Evolutionary conservation across 2,797 vertebrate genomes (phyloP).

Genomic region (Rhynchotus rufescens): DNA sequence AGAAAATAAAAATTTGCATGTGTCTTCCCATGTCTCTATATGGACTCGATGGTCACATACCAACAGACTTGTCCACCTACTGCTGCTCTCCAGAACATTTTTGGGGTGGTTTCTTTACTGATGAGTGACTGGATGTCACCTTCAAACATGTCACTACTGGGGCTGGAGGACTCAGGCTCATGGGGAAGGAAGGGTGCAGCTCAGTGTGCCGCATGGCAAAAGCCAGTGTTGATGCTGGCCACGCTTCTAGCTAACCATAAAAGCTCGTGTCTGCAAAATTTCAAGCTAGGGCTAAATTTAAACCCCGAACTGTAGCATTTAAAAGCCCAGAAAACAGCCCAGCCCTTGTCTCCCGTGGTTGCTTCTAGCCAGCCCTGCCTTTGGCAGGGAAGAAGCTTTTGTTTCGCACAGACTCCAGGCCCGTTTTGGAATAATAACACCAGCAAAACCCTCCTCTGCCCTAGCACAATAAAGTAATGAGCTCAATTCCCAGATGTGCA

Average conservation of each 20-base stretch:
- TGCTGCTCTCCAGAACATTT: rapidly evolving
- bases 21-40: not conserved
- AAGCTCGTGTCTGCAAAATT: not conserved
- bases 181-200: not conserved
- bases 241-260: not conserved
- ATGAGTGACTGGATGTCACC: not conserved
- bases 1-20: not conserved
- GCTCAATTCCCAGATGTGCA: not conserved
- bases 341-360: not conserved
- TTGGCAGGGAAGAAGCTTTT: slow-evolving; percentile 61
- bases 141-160: not conserved
- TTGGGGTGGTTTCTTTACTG: not conserved
- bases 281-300: slow-evolving; percentile 46
- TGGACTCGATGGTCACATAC: not conserved
- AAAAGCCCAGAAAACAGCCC: slow-evolving; percentile 12
- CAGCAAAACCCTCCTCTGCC: not conserved
- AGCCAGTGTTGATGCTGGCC: not conserved
- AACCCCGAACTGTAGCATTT: not conserved
- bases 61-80: not conserved
- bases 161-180: not conserved
- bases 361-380: slow-evolving; percentile 14
- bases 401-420: not conserved
- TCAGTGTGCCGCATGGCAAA: rapidly evolving
- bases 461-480: not conserved
- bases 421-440: not conserved